Conservation (phyloP, 2,797 vertebrate species). For the Lepilemur ruficaudatus region DNA sequence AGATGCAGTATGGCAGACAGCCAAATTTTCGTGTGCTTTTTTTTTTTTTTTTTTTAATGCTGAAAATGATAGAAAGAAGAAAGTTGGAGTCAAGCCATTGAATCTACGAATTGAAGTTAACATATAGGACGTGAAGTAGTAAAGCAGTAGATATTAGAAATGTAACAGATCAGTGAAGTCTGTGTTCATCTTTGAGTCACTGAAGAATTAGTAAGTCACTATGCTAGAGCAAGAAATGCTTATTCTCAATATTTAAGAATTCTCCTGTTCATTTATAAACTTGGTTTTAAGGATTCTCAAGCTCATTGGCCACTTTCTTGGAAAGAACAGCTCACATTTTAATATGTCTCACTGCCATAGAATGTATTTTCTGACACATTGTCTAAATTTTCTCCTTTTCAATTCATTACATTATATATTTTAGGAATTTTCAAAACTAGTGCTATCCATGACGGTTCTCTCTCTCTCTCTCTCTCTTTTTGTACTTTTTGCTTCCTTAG, state of each 20-base stretch:
- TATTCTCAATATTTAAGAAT: background rate
- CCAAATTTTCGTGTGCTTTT: background rate
- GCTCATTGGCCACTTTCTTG: background rate
- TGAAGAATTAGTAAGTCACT: background rate
- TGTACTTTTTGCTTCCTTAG: background rate
- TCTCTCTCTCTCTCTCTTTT: background rate
- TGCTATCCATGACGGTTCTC: background rate
- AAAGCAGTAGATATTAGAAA: background rate
- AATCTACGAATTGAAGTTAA: background rate
- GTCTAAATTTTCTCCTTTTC: conserved; percentile 31
- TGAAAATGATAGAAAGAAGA: background rate
- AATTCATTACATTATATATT: background rate
- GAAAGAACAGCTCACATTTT: conserved; percentile 35
- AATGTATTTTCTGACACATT: background rate
- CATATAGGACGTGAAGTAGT: background rate
- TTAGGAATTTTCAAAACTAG: background rate
- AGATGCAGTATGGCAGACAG: background rate
- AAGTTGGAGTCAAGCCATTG: background rate
- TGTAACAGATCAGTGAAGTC: background rate
- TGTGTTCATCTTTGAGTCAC: background rate
- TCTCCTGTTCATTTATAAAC: background rate
- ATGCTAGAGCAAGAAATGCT: background rate
- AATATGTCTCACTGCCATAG: background rate
- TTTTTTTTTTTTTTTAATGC: background rate
- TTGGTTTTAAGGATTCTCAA: conserved; percentile 1